phyloP scores from a whole-genome alignment of 2,888 invertebrate genomes.

The Ecdyonurus torrentis region DNA sequence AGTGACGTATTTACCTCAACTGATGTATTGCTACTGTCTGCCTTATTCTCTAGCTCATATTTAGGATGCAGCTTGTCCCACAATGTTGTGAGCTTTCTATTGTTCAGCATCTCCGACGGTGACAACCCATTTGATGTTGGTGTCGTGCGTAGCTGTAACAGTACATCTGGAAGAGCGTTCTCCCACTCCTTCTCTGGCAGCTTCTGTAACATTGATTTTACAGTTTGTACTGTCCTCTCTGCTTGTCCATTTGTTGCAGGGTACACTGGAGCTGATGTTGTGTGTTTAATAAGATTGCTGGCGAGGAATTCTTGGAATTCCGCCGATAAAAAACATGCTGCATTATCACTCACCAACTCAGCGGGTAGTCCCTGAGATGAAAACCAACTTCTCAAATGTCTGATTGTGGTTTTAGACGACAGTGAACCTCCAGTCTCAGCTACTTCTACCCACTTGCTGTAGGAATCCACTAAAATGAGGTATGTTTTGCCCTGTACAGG shows the following conservation, averaged over 20 bases:
- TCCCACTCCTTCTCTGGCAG: slow-evolving; percentile 12
- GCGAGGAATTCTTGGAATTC: slow-evolving; percentile 16
- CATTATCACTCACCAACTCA: slow-evolving; percentile 17
- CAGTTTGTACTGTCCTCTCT: slow-evolving; percentile 16
- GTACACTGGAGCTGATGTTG: slow-evolving; percentile 14
- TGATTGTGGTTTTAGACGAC: neutral
- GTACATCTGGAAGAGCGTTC: slow-evolving; percentile 10
- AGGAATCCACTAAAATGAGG: neutral
- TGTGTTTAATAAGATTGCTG: slow-evolving; percentile 13
- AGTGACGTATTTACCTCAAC: no score
- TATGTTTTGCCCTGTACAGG: neutral
- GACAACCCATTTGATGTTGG: slow-evolving; percentile 11
- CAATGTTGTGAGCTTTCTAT: neutral
- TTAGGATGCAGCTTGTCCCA: no score
- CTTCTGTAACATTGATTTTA: slow-evolving; percentile 12
- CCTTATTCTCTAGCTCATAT: no score
- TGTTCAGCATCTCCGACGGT: slow-evolving; percentile 12
- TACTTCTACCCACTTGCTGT: neutral
- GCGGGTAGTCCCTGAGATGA: slow-evolving; percentile 16
- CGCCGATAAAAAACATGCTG: slow-evolving; percentile 15
- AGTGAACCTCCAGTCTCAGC: neutral
- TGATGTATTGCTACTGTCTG: no score
- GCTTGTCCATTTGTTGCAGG: slow-evolving; percentile 17
- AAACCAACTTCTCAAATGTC: neutral
- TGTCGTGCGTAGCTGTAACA: slow-evolving; percentile 13